Evolutionary conservation across 2,888 invertebrate genomes (phyloP), one percentile per base, ranked within the genome.

Genomic region (Theretra japonica): DNA sequence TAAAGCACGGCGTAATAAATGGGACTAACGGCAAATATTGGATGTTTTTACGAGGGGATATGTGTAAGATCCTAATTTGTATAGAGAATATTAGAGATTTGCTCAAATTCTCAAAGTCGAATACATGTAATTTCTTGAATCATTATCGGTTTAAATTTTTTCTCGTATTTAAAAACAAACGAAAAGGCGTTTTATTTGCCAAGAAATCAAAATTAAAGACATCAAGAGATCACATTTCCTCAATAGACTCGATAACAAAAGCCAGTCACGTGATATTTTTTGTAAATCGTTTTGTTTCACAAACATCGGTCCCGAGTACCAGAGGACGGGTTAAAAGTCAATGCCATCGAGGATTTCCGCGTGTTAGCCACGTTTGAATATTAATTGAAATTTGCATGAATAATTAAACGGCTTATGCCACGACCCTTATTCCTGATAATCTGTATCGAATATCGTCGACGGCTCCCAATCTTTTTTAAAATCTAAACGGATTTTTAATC

Each of bases 381-480:
- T 65, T 65, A 65, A 65, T 65, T 65, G 21, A 65, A 65, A 65
- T 65, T 65, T 65, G 65, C 65, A 65, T 65, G 65, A 65, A 65
- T 65, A 65, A 65, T 65, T 65, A 65, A 65, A 65, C 41, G 23
- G 65, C 23, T 65, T 48, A 19, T 65, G 65, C 48, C 65, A 23
- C 65, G 65, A 65, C 48, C 65, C 65, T 65, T 48, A 65, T 65
- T 65, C 23, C 48, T 48, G 65, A 48, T 65, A 48, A 65, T 65
- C 65, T 65, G 65, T 65, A 65, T 65, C 65, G 48, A 65, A 65
- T 23, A 65, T 41, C 17, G 62, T 17, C 65, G 41, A 48, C 48
- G 65, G 41, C 25, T 23, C 19, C 65, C 23, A 65, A 65, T 25
- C 23, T 48, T 65, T 58, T 48, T 60, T 65, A 48, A 17, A 2